phyloP scores from a whole-genome alignment of 2,888 invertebrate genomes.

The Ischnura elegans region DNA sequence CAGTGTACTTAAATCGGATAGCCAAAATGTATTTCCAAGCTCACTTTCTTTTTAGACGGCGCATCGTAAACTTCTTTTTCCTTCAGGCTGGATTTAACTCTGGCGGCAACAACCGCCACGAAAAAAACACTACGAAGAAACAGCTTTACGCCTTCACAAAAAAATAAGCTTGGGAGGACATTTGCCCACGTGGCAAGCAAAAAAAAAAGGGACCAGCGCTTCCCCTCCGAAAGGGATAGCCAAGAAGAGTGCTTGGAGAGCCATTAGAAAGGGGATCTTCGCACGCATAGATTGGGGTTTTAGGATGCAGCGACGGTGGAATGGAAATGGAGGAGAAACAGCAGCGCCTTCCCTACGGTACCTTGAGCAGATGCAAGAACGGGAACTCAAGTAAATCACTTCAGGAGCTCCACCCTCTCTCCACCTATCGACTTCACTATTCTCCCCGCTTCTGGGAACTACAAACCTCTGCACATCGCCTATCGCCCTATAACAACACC shows the following conservation, averaged over 20 bases:
- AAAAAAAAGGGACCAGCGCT: not conserved
- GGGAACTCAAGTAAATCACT: slow-evolving; percentile 55
- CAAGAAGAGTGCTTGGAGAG: not conserved
- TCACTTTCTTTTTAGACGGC: no score
- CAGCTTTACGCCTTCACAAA: not conserved
- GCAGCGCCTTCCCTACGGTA: not conserved
- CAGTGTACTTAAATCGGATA: no score
- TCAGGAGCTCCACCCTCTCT: not conserved
- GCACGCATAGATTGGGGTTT: not conserved
- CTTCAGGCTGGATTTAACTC: no score
- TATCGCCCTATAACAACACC: not conserved
- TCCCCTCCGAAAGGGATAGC: no score
- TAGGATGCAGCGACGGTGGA: not conserved
- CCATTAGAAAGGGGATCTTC: not conserved
- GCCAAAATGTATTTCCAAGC: no score
- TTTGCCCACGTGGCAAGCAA: not conserved
- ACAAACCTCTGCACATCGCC: not conserved
- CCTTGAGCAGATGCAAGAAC: slow-evolving; percentile 51
- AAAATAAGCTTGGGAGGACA: not conserved
- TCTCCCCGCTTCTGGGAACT: not conserved
- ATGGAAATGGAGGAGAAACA: not conserved
- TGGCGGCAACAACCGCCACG: no score
- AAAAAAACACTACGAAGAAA: no score
- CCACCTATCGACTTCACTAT: not conserved
- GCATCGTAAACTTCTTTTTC: no score